These are phyloP conservation scores for Didymodactylos carnosus DNA, from an alignment of 2,888 invertebrate genomes.

Conservation along the genomic window DNA sequence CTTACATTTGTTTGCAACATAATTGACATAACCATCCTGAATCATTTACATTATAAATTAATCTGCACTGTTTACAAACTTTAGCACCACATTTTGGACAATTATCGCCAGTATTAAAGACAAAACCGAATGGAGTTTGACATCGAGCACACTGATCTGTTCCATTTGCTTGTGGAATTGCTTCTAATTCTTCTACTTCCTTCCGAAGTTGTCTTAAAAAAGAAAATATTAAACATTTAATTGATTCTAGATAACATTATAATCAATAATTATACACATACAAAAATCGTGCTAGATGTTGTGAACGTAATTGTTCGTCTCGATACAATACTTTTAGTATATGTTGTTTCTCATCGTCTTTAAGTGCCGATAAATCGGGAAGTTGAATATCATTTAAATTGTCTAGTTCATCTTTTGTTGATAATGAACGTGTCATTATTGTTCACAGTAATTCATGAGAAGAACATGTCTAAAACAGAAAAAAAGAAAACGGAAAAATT, in stretches of 20 bases:
- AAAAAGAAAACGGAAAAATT: no score
- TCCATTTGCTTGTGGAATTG: no score
- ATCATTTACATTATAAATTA: slow-evolving; percentile 29
- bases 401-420: background rate
- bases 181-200: background rate
- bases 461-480: no score
- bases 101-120: slow-evolving; percentile 53
- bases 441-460: no score
- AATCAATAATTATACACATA: background rate
- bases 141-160: slow-evolving; percentile 47
- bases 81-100: slow-evolving; percentile 50
- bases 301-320: slow-evolving; percentile 21
- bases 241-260: no score
- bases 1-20: background rate
- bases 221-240: no score
- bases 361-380: slow-evolving; percentile 7
- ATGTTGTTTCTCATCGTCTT: slow-evolving; percentile 20
- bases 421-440: background rate
- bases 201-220: background rate
- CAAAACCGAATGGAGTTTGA: slow-evolving; percentile 48
- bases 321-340: slow-evolving; percentile 23
- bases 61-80: slow-evolving; percentile 54
- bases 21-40: background rate
- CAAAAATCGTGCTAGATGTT: slow-evolving; percentile 1
- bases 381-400: background rate